Conservation (phyloP, 2,113 vertebrate species). For the Peucedramus taeniatus region DNA sequence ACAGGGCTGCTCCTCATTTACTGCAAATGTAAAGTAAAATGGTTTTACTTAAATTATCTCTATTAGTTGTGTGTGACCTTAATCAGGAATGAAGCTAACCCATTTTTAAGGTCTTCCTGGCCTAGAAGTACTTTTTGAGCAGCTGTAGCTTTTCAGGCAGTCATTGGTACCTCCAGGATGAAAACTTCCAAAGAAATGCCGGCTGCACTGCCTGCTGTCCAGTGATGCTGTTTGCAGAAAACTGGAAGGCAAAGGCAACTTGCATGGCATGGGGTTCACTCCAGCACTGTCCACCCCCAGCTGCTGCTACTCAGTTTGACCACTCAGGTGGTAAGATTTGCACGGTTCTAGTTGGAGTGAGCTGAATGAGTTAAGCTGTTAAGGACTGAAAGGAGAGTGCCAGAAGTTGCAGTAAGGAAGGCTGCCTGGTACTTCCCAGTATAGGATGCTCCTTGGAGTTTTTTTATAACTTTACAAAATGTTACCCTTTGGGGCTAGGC, state of each 20-base stretch:
- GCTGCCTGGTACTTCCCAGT: background rate
- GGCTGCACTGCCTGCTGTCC: accelerated
- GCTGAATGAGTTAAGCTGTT: background rate
- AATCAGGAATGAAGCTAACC: background rate
- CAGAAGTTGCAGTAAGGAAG: background rate
- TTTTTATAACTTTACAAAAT: background rate
- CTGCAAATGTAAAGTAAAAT: background rate
- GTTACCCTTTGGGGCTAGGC: background rate
- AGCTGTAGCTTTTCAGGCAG: background rate
- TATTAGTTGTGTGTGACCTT: background rate
- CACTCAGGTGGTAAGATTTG: background rate
- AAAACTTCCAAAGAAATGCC: accelerated
- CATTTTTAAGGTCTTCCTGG: background rate
- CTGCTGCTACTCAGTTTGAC: background rate
- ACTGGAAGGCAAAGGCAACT: background rate
- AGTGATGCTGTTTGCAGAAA: background rate
- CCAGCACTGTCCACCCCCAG: background rate
- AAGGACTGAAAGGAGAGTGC: background rate
- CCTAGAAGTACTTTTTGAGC: background rate
- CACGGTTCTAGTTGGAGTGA: background rate
- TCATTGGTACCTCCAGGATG: background rate
- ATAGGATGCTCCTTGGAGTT: background rate
- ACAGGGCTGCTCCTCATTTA: background rate
- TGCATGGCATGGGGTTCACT: accelerated
- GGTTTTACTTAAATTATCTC: background rate